Conservation (phyloP, 2,797 vertebrate species). For the Melanotaenia pygmaea region DNA sequence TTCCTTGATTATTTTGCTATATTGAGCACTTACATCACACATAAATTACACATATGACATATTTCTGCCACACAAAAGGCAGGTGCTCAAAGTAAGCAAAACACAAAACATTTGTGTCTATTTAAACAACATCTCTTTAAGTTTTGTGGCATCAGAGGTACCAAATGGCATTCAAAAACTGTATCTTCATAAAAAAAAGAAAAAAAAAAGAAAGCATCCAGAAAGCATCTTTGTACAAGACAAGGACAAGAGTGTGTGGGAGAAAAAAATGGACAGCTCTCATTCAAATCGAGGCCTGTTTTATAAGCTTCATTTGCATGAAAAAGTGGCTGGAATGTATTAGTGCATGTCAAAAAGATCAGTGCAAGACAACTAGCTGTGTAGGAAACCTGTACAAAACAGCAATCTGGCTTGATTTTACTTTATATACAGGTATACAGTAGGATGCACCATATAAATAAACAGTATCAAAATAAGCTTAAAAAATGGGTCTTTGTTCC, state of each 20-base stretch:
- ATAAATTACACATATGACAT: no score
- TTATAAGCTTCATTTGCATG: constrained; percentile 8
- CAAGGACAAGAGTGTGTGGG: constrained; percentile 37
- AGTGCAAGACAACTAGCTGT: neutral
- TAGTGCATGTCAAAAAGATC: constrained; percentile 15
- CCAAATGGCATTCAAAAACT: constrained; percentile 46
- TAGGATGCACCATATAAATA: neutral
- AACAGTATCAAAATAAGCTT: neutral
- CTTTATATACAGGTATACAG: neutral
- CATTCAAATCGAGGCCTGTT: constrained; percentile 19
- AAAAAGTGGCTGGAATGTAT: neutral
- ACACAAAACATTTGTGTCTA: constrained; percentile 29
- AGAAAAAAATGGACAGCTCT: constrained; percentile 9
- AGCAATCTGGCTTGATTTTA: no score
- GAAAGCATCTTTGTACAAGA: constrained; percentile 37
- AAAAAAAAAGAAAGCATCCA: constrained; percentile 44
- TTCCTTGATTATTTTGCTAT: no score
- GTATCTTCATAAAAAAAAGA: constrained; percentile 45
- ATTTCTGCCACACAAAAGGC: no score
- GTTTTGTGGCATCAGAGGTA: constrained; percentile 37
- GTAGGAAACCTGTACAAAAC: neutral
- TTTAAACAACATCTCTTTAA: constrained; percentile 25
- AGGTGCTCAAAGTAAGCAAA: neutral
- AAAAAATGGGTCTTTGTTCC: neutral
- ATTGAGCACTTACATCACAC: no score